These are phyloP conservation scores for Gorsachius magnificus DNA, from an alignment of 2,797 vertebrate genomes.

Conservation along the genomic window DNA sequence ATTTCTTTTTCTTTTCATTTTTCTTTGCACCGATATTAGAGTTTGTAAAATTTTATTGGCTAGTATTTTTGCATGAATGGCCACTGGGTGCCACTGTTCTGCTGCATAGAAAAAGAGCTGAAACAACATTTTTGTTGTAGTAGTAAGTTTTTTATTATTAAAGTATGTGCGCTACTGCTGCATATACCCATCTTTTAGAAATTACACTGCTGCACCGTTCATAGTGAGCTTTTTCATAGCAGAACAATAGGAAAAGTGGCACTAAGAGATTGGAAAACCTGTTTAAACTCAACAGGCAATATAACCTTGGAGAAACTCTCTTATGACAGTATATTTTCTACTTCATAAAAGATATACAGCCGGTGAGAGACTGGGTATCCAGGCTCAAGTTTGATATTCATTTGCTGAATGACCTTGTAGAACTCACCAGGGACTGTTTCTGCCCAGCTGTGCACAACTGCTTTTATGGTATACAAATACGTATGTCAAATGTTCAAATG, in stretches of 20 bases:
- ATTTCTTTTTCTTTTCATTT: not conserved
- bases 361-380: not conserved
- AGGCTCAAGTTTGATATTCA: not conserved
- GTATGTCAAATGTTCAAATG: not conserved
- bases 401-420: conserved; percentile 5
- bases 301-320: not conserved
- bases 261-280: conserved; percentile 12
- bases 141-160: conserved; percentile 35
- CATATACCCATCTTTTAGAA: not conserved
- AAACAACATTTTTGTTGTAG: conserved; percentile 50
- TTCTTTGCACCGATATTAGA: not conserved
- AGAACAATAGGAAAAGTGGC: conserved; percentile 39
- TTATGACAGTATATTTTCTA: not conserved
- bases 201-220: not conserved
- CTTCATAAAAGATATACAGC: not conserved
- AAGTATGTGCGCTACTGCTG: not conserved
- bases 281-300: not conserved
- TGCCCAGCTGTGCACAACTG: not conserved
- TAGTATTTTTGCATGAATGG: conserved; percentile 29
- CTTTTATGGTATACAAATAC: not conserved
- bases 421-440: not conserved
- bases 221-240: not conserved
- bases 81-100: conserved; percentile 74
- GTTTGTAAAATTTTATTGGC: not conserved
- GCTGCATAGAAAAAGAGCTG: conserved; percentile 64